Percentiles rank a stretch among this genome's conserved stretches.
Conservation (phyloP, 2,797 vertebrate genomes). For the Onychomys leucogaster region DNA sequence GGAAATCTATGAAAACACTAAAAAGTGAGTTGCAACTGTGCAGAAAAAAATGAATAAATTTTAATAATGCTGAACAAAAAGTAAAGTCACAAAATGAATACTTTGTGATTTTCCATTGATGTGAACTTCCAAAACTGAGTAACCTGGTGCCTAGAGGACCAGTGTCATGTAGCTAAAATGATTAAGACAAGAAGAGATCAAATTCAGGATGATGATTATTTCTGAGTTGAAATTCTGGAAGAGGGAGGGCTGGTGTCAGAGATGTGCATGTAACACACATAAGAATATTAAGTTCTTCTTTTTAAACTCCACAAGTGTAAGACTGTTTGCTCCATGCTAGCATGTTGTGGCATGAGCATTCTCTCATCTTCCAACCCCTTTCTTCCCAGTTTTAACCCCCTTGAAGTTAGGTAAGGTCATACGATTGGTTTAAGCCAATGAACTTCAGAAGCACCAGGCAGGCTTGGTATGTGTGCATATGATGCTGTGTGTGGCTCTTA, state of each 20-base stretch:
- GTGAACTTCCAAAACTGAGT: constrained; percentile 5
- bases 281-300: background rate
- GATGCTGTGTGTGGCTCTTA: background rate
- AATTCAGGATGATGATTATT: background rate
- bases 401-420: constrained; percentile 6
- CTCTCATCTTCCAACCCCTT: background rate
- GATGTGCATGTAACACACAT: background rate
- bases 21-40: constrained; percentile 13
- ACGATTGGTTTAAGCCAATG: constrained; percentile 1
- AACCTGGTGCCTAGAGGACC: background rate
- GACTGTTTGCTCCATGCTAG: background rate
- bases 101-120: background rate
- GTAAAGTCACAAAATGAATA: constrained; percentile 12
- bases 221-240: background rate
- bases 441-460: background rate
- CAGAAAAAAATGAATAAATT: constrained; percentile 21
- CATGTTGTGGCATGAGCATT: background rate
- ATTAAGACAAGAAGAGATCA: background rate
- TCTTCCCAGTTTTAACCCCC: background rate
- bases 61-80: constrained; percentile 12
- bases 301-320: background rate
- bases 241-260: background rate
- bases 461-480: background rate
- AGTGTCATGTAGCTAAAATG: background rate
- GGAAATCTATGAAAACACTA: constrained; percentile 35